phyloP scores from a whole-genome alignment of 2,797 vertebrate species.

The Semotilus atromaculatus region DNA sequence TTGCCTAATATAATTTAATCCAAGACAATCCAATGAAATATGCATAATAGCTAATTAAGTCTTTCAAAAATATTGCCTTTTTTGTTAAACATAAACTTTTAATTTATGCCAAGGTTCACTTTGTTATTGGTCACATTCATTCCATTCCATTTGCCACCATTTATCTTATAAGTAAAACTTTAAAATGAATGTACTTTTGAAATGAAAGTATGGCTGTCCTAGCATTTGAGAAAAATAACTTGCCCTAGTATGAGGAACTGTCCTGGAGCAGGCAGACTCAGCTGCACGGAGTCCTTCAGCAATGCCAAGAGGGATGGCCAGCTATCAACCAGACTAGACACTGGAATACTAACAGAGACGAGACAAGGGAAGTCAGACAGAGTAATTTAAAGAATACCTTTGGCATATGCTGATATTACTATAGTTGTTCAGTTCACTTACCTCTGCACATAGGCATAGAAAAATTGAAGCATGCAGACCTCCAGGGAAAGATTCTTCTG shows the following conservation, averaged over 20 bases:
- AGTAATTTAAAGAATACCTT: background rate
- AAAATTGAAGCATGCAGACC: constrained; percentile 99
- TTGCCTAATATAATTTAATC: background rate
- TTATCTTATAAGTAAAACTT: background rate
- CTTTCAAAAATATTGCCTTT: background rate
- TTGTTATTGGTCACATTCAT: background rate
- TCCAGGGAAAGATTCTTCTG: constrained; percentile 98
- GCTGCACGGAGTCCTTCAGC: constrained; percentile 94
- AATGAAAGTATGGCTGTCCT: background rate
- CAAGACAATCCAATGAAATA: background rate
- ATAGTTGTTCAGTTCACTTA: constrained; percentile 68
- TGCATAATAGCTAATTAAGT: background rate
- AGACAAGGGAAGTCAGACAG: background rate
- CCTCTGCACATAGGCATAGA: constrained; percentile 98
- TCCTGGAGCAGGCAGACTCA: constrained; percentile 93
- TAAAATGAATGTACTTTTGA: background rate
- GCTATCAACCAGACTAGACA: constrained; percentile 94
- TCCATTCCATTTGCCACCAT: background rate
- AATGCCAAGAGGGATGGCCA: constrained; percentile 93
- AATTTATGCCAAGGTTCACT: background rate
- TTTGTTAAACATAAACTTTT: background rate
- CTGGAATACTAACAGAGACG: constrained; percentile 84
- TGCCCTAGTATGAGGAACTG: constrained; percentile 98
- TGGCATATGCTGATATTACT: background rate
- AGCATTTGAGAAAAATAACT: constrained; percentile 12